These are phyloP conservation scores for Upupa epops DNA, from an alignment of 2,113 vertebrate genomes.

Conservation along the genomic window DNA sequence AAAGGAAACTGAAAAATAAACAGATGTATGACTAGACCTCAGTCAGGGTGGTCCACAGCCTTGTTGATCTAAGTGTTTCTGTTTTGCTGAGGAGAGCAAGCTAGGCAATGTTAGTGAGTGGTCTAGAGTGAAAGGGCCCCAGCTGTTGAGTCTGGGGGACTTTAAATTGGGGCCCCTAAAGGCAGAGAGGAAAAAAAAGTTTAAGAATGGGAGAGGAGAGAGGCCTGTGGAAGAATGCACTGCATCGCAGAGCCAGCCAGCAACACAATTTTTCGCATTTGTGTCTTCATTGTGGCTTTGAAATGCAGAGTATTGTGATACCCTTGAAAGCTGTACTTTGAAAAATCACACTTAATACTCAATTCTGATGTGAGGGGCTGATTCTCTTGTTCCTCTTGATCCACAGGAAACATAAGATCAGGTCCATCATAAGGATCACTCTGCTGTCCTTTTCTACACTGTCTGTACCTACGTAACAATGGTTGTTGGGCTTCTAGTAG, in stretches of 20 bases:
- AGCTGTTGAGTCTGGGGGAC: not conserved
- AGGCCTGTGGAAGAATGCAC: not conserved
- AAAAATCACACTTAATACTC: not conserved
- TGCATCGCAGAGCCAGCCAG: not conserved
- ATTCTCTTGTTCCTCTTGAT: not conserved
- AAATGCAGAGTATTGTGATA: not conserved
- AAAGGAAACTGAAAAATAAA: not conserved
- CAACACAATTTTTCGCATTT: not conserved
- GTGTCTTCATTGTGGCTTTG: not conserved
- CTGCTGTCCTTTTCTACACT: not conserved
- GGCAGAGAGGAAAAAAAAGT: not conserved
- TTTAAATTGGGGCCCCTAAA: too few relatives aligned
- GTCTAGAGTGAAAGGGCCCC: not conserved
- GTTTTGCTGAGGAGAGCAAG: not conserved
- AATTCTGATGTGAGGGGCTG: not conserved
- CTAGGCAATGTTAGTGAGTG: not conserved
- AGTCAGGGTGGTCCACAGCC: slow-evolving; percentile 19
- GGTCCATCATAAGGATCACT: fast-evolving
- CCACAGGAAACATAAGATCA: not conserved
- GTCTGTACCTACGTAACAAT: not conserved
- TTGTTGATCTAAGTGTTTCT: not conserved
- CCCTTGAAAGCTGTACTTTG: not conserved
- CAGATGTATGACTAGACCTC: not conserved
- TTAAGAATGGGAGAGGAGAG: not conserved
- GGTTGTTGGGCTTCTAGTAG: not conserved